phyloP scores from a whole-genome alignment of 2,113 vertebrate species.

The Noturus placidus region DNA sequence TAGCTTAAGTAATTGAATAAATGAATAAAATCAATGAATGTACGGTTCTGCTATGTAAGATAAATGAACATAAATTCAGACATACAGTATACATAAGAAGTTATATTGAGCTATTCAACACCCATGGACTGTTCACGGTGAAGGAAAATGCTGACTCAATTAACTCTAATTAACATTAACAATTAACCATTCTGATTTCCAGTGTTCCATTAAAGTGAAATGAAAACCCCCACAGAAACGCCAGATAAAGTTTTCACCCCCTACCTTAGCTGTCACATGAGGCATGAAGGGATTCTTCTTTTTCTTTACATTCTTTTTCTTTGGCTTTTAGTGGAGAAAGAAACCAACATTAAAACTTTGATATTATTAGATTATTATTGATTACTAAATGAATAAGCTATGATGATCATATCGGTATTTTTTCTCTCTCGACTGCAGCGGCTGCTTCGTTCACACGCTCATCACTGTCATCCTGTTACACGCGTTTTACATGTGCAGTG shows the following conservation, averaged over 20 bases:
- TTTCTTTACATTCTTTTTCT: conserved; percentile 47
- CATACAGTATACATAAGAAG: neutral
- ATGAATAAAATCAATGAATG: neutral
- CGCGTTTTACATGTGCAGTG: neutral
- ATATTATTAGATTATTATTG: neutral
- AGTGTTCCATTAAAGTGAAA: neutral
- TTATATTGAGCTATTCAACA: neutral
- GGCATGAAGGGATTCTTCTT: conserved; percentile 53
- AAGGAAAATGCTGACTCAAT: neutral
- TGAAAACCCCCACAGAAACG: neutral
- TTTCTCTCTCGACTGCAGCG: conserved; percentile 50
- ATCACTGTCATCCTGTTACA: conserved; percentile 1
- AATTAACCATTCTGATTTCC: neutral
- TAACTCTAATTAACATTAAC: neutral
- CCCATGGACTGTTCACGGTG: neutral
- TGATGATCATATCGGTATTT: neutral
- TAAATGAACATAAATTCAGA: neutral
- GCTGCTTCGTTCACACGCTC: conserved; percentile 6
- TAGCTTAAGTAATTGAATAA: neutral
- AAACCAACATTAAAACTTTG: neutral
- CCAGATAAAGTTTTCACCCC: neutral
- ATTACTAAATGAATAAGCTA: neutral
- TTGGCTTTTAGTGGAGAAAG: conserved; percentile 20
- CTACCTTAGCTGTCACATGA: conserved; percentile 38
- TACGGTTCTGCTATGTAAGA: neutral